phyloP scores from a whole-genome alignment of 2,797 vertebrate genomes.

The Falco concolor region DNA sequence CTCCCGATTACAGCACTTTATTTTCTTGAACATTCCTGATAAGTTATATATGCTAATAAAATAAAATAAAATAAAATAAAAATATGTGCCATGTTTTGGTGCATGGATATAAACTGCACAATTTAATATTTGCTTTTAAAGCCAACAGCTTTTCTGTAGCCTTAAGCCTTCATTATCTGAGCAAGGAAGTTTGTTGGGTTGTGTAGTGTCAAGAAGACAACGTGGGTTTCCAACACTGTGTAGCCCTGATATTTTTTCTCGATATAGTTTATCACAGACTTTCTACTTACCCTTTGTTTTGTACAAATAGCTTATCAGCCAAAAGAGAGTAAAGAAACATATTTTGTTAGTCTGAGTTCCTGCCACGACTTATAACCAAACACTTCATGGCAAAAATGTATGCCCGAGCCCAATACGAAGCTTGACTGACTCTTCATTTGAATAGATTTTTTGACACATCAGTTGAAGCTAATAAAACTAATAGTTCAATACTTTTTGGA shows the following conservation, averaged over 20 bases:
- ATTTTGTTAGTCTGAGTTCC: not conserved
- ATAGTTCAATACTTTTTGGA: not conserved
- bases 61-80: not conserved
- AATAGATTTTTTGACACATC: not conserved
- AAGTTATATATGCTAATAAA: not conserved
- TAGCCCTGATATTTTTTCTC: not conserved
- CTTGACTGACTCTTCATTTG: not conserved
- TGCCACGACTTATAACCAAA: not conserved
- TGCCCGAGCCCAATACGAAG: not conserved
- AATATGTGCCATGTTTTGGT: rapidly evolving
- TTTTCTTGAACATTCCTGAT: not conserved
- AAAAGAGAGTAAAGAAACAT: not conserved
- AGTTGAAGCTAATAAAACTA: not conserved
- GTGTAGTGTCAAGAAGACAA: not conserved
- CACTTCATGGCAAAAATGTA: rapidly evolving
- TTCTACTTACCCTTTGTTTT: not conserved
- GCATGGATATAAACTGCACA: not conserved
- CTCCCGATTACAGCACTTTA: not conserved
- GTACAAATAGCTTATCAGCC: not conserved
- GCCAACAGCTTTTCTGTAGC: not conserved
- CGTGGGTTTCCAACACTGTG: not conserved
- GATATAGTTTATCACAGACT: not conserved
- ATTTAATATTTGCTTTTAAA: not conserved
- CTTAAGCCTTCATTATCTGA: not conserved
- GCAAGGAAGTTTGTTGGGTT: not conserved